These are phyloP conservation scores for Ennomos erosarius DNA, from an alignment of 2,888 invertebrate genomes.

Conservation along the genomic window DNA sequence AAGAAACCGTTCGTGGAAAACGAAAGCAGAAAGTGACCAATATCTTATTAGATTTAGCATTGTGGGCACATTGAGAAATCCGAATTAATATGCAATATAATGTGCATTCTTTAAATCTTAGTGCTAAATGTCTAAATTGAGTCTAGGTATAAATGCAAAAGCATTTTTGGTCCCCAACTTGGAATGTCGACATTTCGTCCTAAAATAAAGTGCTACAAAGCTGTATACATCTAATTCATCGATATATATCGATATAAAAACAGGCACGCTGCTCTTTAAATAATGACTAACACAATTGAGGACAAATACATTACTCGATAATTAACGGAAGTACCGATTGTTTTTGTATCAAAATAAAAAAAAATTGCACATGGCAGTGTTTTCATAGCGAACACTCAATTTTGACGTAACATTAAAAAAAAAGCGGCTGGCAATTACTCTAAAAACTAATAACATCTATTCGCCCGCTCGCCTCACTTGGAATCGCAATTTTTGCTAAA, in stretches of 20 bases:
- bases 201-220: constrained; percentile 50
- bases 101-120: constrained; percentile 47
- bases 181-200: constrained; percentile 76
- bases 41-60: background rate
- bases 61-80: constrained; percentile 8
- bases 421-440: constrained; percentile 84
- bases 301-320: constrained; percentile 68
- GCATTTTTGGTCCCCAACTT: constrained; percentile 75
- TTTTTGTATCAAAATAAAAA: constrained; percentile 62
- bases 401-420: constrained; percentile 67
- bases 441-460: constrained; percentile 77
- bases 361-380: constrained; percentile 84
- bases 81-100: constrained; percentile 36
- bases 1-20: constrained; percentile 26
- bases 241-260: constrained; percentile 54
- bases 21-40: constrained; percentile 18
- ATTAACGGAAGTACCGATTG: constrained; percentile 65
- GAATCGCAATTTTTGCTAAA: constrained; percentile 2
- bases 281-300: constrained; percentile 70
- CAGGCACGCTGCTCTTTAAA: constrained; percentile 70
- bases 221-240: constrained; percentile 66
- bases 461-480: constrained; percentile 64
- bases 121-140: constrained; percentile 55
- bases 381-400: constrained; percentile 78
- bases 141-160: constrained; percentile 48